Percentiles rank a stretch among this genome's conserved stretches.
phyloP scores from a whole-genome alignment of 2,888 invertebrate genomes.

The Xestia rhomboidea region DNA sequence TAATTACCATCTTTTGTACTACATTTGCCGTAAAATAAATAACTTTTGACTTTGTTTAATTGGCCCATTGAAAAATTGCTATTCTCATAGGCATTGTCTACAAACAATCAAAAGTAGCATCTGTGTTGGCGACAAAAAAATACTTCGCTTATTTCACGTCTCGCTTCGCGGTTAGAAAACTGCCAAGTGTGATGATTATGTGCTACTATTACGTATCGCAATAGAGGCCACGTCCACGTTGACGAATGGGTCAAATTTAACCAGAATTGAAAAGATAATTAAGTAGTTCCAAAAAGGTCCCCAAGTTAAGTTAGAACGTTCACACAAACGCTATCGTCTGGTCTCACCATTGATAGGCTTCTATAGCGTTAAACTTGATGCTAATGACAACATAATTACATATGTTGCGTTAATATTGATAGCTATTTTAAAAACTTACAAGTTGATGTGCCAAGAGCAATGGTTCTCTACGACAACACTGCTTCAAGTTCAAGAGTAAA shows the following conservation, averaged over 20 bases:
- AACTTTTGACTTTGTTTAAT: too few species aligned
- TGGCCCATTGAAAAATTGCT: not conserved
- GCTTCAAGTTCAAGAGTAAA: not conserved
- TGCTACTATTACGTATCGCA: not conserved
- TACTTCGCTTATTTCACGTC: not conserved
- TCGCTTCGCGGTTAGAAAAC: not conserved
- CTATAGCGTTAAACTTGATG: not conserved
- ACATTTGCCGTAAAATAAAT: too few species aligned
- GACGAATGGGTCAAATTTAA: not conserved
- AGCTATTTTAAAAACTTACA: not conserved
- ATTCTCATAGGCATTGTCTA: not conserved
- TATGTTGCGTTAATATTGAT: not conserved
- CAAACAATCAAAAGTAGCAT: not conserved
- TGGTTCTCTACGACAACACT: not conserved
- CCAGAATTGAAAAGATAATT: not conserved
- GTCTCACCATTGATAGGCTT: constrained; percentile 3
- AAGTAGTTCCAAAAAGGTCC: not conserved
- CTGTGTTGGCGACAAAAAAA: not conserved
- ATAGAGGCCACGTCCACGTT: not conserved
- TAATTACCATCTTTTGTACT: not conserved
- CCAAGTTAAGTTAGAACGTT: not conserved
- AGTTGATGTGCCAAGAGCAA: not conserved
- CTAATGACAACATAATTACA: not conserved
- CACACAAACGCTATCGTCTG: not conserved
- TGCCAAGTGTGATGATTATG: constrained; percentile 7